Base-by-base conservation (phyloP, 2,888 invertebrate species). In the Lucinisca nassula region DNA sequence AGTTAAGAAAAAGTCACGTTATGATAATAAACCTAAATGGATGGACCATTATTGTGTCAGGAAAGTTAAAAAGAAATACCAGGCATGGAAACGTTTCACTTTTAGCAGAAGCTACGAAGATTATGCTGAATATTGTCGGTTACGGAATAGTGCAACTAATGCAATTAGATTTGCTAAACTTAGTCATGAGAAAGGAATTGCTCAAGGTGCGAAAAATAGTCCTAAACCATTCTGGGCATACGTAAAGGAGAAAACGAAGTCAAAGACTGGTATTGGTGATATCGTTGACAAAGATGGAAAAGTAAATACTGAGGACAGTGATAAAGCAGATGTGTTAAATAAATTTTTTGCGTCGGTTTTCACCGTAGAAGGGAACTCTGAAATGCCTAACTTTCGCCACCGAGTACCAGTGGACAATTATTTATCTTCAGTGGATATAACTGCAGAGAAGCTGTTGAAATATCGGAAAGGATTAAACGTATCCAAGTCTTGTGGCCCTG, bases 61-160 rank as follows among this genome's bases (percentile, higher is more conserved):
- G 27, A 70, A 79, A 38, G 76, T 76, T 2, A 82, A 82, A 49
- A 82, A 82, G 51, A 82, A 82, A 49, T 82, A 82, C 45, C 67
- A 75, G 21, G 82, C 82, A 32, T 82, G 82, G 82, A 82, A 82
- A 51, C 76, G 82, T 45, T 82, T 61, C 32, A 75, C 76, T 21
- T 75, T n/a, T 32, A 82, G 82, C 35, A 76, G 37, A 51, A 75
- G 82, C 24, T 82, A 70, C 40, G n/a, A 21, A 30, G 70, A 40
- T 30, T 70, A 40, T 30, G 32, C 30, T 51, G 37, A 38, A 0
- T 79, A 79, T 70, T 40, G 49, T 45, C 38, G 30, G 45, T 38
- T 61, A 1, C 70, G 79, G 14, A 79, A 79, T 27, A 67, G 40
- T 27, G 79, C 51, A 32, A 79, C 67, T n/a, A 76, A 82, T n/a